Evolutionary conservation across 2,888 invertebrate species (phyloP).

Genomic region (Bedellia somnulentella): DNA sequence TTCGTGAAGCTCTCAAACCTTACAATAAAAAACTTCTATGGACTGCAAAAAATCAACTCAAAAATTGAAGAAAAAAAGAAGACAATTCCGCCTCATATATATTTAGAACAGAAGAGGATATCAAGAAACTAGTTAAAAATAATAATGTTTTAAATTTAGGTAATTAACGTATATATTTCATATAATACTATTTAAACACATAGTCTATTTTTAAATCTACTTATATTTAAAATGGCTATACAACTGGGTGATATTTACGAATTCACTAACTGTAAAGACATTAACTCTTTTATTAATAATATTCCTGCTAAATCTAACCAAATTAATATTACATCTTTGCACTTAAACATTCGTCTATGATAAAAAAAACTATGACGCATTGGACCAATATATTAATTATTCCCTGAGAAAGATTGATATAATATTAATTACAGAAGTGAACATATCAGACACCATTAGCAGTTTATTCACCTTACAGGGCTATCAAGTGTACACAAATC

Average conservation of each 20-base stretch:
- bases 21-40: constrained; percentile 3
- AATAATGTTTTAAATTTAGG: too few relatives aligned
- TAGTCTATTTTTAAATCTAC: neutral
- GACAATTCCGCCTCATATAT: neutral
- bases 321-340: constrained; percentile 8
- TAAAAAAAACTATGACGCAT: too few relatives aligned
- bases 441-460: too few relatives aligned
- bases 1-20: constrained; percentile 5
- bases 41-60: constrained; percentile 14
- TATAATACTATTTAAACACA: too few relatives aligned
- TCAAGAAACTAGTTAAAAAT: neutral
- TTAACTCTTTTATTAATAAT: neutral
- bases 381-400: too few relatives aligned
- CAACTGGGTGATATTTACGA: too few relatives aligned
- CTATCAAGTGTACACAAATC: too few relatives aligned
- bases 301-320: neutral
- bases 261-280: neutral
- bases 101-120: neutral
- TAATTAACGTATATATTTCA: too few relatives aligned
- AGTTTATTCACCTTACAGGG: too few relatives aligned
- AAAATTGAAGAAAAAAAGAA: constrained; percentile 1
- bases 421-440: too few relatives aligned
- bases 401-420: too few relatives aligned
- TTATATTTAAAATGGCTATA: neutral
- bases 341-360: constrained; percentile 13